Percentiles rank a stretch among this genome's conserved stretches.
Conservation (phyloP, 2,888 invertebrate genomes). For the Amblyjoppa proteus region DNA sequence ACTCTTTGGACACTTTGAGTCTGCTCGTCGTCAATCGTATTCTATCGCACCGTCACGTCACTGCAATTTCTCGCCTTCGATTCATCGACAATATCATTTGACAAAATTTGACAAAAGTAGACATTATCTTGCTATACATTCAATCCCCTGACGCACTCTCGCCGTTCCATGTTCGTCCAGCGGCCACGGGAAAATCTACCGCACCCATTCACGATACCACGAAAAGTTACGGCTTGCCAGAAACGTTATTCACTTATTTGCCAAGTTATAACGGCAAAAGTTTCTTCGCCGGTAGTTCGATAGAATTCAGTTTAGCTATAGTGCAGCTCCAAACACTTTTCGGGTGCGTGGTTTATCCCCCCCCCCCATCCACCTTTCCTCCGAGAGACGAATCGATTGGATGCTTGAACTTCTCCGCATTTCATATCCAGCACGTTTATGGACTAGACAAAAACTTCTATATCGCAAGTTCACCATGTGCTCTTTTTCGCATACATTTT, state of each 20-base stretch:
- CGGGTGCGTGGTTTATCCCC: slow-evolving; percentile 14
- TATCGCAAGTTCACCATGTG: slow-evolving; percentile 8
- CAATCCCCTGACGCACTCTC: not conserved
- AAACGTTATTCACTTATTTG: slow-evolving; percentile 67
- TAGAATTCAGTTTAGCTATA: slow-evolving; percentile 31
- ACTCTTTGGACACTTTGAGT: slow-evolving; percentile 5
- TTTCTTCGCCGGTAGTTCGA: slow-evolving; percentile 55
- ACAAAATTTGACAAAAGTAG: not conserved
- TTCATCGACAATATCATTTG: slow-evolving; percentile 37
- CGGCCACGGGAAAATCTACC: slow-evolving; percentile 1
- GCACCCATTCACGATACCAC: slow-evolving; percentile 12
- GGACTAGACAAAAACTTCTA: slow-evolving; percentile 36
- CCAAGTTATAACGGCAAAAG: slow-evolving; percentile 70
- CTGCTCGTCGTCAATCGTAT: slow-evolving; percentile 26
- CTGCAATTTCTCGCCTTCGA: slow-evolving; percentile 78
- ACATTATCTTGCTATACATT: not conserved
- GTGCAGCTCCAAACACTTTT: slow-evolving; percentile 33
- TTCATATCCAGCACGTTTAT: slow-evolving; percentile 41
- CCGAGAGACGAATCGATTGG: slow-evolving; percentile 45
- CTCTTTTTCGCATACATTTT: not conserved
- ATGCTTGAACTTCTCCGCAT: slow-evolving; percentile 50
- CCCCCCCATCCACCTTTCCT: not conserved
- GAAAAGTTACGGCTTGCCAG: slow-evolving; percentile 52
- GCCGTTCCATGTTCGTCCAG: not conserved
- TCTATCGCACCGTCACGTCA: slow-evolving; percentile 2